Percentiles rank a stretch among this genome's conserved stretches.
Evolutionary conservation across 2,888 invertebrate genomes (phyloP).

Genomic region (Caenorhabditis sp.): DNA sequence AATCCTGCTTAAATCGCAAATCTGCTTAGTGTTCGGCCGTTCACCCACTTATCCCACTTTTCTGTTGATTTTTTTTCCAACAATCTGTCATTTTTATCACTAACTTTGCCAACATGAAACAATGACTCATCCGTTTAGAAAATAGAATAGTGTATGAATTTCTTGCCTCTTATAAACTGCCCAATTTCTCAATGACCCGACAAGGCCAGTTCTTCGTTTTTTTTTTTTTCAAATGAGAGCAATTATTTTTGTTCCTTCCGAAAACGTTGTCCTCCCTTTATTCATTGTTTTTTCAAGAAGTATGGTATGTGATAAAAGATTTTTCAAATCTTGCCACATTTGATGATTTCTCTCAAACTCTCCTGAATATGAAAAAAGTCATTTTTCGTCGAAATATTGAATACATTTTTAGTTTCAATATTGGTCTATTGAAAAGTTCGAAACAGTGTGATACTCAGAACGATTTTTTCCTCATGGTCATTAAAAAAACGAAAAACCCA

Average conservation of each 20-base stretch:
- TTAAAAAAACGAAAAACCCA: too few relatives aligned
- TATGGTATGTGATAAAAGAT: not conserved
- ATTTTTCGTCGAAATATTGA: too few relatives aligned
- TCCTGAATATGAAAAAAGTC: too few relatives aligned
- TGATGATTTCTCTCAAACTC: too few relatives aligned
- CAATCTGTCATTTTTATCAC: not conserved
- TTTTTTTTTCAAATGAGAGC: not conserved
- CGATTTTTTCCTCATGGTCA: too few relatives aligned
- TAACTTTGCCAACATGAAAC: not conserved
- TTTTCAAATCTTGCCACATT: too few relatives aligned
- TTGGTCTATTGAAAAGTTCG: too few relatives aligned
- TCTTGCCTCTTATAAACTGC: not conserved
- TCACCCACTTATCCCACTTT: not conserved
- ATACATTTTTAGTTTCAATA: too few relatives aligned
- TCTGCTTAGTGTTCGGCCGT: too few relatives aligned
- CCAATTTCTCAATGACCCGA: not conserved
- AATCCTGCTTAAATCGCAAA: too few relatives aligned
- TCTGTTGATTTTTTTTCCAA: not conserved
- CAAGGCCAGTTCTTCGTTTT: not conserved
- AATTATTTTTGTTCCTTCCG: not conserved
- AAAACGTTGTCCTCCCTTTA: not conserved
- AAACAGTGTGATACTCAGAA: too few relatives aligned
- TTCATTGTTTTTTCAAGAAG: not conserved
- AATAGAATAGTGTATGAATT: not conserved
- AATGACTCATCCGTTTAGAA: not conserved